Percentiles rank a stretch among this genome's conserved stretches.
phyloP scores from a whole-genome alignment of 2,888 invertebrate genomes.

The Vandiemenella viatica region DNA sequence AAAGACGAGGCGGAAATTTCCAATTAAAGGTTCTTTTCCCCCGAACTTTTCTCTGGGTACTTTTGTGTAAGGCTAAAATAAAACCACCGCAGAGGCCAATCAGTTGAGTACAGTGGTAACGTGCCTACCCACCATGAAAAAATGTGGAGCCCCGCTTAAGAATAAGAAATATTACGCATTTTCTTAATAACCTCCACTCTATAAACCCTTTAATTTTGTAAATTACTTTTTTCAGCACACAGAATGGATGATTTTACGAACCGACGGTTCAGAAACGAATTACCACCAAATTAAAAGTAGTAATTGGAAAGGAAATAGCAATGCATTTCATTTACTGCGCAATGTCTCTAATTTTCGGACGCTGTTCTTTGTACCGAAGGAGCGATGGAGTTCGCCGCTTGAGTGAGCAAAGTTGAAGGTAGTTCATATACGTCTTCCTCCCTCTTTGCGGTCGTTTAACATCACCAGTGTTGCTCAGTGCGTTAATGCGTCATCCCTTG shows the following conservation, averaged over 20 bases:
- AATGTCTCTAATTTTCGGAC: too few relatives aligned
- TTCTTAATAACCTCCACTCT: neutral
- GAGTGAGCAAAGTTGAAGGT: too few relatives aligned
- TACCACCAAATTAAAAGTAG: neutral
- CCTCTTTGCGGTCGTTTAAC: too few relatives aligned
- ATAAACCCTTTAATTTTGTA: neutral
- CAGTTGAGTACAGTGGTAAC: neutral
- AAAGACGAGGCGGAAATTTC: constrained; percentile 7
- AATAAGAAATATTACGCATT: neutral
- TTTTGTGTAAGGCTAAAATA: neutral
- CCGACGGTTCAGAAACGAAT: too few relatives aligned
- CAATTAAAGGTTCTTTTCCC: constrained; percentile 7
- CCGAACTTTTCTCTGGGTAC: neutral
- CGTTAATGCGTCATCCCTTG: too few relatives aligned
- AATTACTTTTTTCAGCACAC: neutral
- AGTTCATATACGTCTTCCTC: too few relatives aligned
- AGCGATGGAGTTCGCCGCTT: too few relatives aligned
- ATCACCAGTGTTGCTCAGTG: too few relatives aligned
- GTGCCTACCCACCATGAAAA: too few relatives aligned
- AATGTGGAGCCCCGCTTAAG: neutral
- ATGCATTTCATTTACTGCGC: too few relatives aligned
- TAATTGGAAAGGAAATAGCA: neutral
- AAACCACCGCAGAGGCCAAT: neutral
- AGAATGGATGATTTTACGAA: neutral
- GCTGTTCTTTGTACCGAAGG: too few relatives aligned